Evolutionary conservation across 2,888 invertebrate genomes (phyloP).

Genomic region (Aradus depressus): DNA sequence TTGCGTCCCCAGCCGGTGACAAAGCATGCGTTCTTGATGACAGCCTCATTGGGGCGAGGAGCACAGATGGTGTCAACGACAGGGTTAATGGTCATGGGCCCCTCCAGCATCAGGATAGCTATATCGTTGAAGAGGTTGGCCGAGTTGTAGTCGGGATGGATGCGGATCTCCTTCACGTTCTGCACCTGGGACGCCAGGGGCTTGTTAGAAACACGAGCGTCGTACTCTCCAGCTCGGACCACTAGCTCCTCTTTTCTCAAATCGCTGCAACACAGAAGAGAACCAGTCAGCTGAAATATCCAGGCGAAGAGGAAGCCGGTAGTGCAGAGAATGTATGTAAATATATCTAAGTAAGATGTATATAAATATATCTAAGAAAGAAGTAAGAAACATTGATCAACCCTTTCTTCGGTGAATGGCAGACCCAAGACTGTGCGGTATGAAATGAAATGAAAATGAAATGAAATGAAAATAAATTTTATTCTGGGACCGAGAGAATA

Average conservation of each 20-base stretch:
- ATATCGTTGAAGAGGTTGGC: slow-evolving; percentile 68
- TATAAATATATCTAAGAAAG: not conserved
- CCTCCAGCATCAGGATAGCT: slow-evolving; percentile 59
- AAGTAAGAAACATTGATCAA: no score
- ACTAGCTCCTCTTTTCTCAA: slow-evolving; percentile 1
- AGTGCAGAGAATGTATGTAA: no score
- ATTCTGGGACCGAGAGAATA: no score
- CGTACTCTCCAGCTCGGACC: slow-evolving; percentile 66
- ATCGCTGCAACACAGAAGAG: not conserved
- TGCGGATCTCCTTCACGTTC: slow-evolving; percentile 45
- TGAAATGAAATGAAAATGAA: no score
- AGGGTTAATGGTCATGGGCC: slow-evolving; percentile 33
- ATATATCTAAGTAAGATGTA: no score
- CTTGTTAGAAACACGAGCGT: slow-evolving; percentile 52
- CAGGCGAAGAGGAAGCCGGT: no score
- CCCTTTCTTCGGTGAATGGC: no score
- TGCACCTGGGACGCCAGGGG: slow-evolving; percentile 54
- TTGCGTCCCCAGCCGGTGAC: slow-evolving; percentile 14
- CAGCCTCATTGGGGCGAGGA: not conserved
- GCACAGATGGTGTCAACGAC: slow-evolving; percentile 13
- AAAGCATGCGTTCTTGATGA: not conserved
- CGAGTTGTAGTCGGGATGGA: slow-evolving; percentile 56
- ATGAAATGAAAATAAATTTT: no score
- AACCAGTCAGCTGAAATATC: not conserved
- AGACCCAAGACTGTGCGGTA: no score